Evolutionary conservation across 2,888 invertebrate genomes (phyloP).

Genomic region (Thymelicus lineola): DNA sequence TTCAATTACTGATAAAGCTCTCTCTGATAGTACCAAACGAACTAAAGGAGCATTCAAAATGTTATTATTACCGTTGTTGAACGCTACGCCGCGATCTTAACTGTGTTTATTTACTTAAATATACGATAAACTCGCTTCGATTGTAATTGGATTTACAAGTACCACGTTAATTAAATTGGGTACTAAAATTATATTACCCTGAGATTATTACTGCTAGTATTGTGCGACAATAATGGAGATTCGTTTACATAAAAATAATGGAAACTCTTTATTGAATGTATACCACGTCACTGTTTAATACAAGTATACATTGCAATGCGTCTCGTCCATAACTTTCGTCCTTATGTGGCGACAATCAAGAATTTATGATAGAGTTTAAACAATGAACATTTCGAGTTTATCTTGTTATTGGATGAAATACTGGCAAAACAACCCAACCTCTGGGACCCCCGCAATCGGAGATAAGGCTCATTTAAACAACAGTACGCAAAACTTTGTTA

Average conservation of each 20-base stretch:
- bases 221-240: slow-evolving; percentile 32
- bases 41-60: slow-evolving; percentile 60
- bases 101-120: slow-evolving; percentile 49
- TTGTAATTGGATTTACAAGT: slow-evolving; percentile 45
- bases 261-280: slow-evolving; percentile 6
- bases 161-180: slow-evolving; percentile 43
- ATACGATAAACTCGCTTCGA: slow-evolving; percentile 48
- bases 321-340: neutral
- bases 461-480: slow-evolving; percentile 62
- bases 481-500: slow-evolving; percentile 61
- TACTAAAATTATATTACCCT: slow-evolving; percentile 38
- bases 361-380: slow-evolving; percentile 21
- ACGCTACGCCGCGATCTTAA: slow-evolving; percentile 45
- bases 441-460: slow-evolving; percentile 51
- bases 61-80: slow-evolving; percentile 56
- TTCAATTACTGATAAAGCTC: slow-evolving; percentile 73
- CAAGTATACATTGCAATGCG: slow-evolving; percentile 9
- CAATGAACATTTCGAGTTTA: slow-evolving; percentile 13
- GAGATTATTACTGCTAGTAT: slow-evolving; percentile 37
- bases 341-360: slow-evolving; percentile 16
- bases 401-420: slow-evolving; percentile 30
- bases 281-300: slow-evolving; percentile 5
- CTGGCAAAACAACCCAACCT: slow-evolving; percentile 39
- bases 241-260: slow-evolving; percentile 32
- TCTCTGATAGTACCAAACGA: slow-evolving; percentile 58